Evolutionary conservation across 37 sponge, comb jelly and placozoan species (phyloP).

Genomic region (Chondrilla cf. caribensis): DNA sequence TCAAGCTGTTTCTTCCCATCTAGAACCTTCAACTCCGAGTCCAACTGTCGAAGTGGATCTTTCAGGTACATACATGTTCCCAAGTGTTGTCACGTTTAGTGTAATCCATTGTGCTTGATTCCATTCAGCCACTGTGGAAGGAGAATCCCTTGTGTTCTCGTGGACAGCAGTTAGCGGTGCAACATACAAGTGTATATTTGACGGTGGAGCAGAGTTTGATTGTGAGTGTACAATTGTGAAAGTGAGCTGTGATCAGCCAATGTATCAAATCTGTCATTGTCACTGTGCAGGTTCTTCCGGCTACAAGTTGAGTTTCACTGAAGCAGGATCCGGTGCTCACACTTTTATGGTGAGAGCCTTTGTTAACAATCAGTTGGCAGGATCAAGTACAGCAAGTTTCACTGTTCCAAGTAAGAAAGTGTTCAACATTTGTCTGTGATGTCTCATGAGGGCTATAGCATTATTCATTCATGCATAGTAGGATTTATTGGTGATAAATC

Average conservation of each 20-base stretch:
- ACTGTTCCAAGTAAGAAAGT: background rate
- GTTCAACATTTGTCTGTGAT: background rate
- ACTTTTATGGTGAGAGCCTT: background rate
- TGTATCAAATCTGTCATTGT: too few species aligned
- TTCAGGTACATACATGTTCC: background rate
- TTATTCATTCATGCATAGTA: too few species aligned
- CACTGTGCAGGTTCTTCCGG: background rate
- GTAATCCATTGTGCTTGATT: background rate
- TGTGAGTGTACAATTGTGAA: too few species aligned
- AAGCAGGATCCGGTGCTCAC: background rate
- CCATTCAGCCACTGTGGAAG: background rate
- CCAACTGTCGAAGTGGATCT: background rate
- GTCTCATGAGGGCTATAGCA: background rate
- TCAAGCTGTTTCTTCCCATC: too few species aligned
- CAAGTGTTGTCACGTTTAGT: background rate
- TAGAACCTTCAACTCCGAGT: background rate
- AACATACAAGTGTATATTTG: background rate
- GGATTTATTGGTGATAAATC: too few species aligned
- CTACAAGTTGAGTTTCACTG: background rate
- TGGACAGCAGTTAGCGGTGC: background rate
- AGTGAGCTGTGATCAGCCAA: too few species aligned
- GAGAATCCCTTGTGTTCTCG: background rate
- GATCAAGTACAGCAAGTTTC: background rate
- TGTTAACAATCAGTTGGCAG: background rate
- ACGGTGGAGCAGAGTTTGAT: conserved; percentile 10